Conservation (phyloP, 2,797 vertebrate species). For the Gymnoscopelus braueri region DNA sequence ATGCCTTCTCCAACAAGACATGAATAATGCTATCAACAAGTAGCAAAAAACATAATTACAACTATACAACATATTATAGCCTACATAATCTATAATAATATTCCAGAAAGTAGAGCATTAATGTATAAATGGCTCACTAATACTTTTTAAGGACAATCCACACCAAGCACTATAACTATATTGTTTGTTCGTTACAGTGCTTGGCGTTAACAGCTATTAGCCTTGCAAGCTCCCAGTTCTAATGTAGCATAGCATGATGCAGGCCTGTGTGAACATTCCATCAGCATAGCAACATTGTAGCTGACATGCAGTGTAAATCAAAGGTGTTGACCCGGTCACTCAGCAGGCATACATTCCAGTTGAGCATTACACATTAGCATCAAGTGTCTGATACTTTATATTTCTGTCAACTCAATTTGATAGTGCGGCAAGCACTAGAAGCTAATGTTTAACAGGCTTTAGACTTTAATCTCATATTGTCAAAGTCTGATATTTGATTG, state of each 20-base stretch:
- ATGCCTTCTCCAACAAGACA: not conserved
- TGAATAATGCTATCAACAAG: not conserved
- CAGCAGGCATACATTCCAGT: not conserved
- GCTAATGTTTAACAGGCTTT: not conserved
- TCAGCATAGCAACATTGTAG: conserved; percentile 25
- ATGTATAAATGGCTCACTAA: not conserved
- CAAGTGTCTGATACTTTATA: conserved; percentile 17
- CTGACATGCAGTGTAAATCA: conserved; percentile 19
- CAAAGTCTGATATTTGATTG: not conserved
- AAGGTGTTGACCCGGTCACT: conserved; percentile 40
- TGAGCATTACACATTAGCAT: conserved; percentile 20
- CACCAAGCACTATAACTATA: too few species aligned
- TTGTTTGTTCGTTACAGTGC: too few species aligned
- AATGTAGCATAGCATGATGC: conserved; percentile 6
- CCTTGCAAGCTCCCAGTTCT: not conserved
- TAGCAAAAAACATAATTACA: not conserved
- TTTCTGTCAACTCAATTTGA: conserved; percentile 17
- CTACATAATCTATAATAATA: too few species aligned
- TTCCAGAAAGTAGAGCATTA: conserved; percentile 4
- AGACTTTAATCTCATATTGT: not conserved
- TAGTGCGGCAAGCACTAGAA: not conserved
- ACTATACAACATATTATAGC: not conserved
- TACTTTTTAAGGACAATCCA: too few species aligned
- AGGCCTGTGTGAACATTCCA: conserved; percentile 30
- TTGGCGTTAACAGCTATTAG: too few species aligned